phyloP scores from a whole-genome alignment of 2,113 vertebrate species.

The Caloenas nicobarica region DNA sequence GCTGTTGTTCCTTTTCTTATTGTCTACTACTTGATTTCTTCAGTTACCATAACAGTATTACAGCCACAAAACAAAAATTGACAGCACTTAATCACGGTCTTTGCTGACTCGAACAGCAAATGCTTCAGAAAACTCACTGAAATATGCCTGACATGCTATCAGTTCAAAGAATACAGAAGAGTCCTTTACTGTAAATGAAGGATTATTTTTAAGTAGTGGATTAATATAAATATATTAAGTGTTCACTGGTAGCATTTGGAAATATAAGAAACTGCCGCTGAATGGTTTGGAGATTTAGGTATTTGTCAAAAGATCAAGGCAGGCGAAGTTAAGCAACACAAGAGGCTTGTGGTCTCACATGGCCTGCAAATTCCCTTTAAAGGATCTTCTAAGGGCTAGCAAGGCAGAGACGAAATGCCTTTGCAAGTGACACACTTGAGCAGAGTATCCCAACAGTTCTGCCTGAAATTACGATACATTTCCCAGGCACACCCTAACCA shows the following conservation, averaged over 20 bases:
- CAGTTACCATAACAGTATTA: background rate
- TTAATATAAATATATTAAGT: background rate
- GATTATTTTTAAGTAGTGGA: background rate
- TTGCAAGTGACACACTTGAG: background rate
- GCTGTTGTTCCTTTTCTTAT: background rate
- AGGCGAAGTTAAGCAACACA: background rate
- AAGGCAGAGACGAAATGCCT: background rate
- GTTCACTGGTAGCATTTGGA: background rate
- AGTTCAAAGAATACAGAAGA: background rate
- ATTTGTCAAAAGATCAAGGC: background rate
- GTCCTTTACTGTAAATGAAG: background rate
- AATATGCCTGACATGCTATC: background rate
- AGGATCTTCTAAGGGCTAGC: background rate
- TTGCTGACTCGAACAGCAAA: background rate
- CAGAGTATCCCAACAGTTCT: background rate
- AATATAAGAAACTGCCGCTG: background rate
- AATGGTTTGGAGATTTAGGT: background rate
- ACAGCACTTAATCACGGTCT: background rate
- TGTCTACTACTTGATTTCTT: background rate
- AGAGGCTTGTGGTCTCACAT: background rate
- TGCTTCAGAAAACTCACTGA: background rate
- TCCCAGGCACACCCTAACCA: background rate
- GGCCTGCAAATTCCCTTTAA: background rate
- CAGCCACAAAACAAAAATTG: background rate
- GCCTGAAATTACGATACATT: background rate